A percentile compares a stretch with the other conserved stretches of the same genome.
Evolutionary conservation across 2,888 invertebrate species (phyloP).

Genomic region (Drosophila anceps): DNA sequence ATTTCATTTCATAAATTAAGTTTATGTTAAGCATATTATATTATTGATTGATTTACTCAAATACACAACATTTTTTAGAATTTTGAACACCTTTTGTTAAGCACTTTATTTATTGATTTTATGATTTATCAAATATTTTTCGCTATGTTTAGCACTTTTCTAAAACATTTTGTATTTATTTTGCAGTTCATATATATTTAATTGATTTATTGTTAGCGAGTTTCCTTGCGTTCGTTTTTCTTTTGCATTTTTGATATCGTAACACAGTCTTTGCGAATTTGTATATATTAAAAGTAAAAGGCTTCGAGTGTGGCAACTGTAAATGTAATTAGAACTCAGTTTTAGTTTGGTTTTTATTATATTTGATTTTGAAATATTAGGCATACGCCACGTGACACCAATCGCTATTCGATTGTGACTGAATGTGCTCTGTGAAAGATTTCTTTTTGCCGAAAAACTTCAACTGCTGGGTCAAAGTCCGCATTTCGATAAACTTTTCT

Average conservation of each 20-base stretch:
- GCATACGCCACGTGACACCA: slow-evolving; percentile 72
- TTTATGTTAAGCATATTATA: slow-evolving; percentile 27
- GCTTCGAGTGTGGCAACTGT: slow-evolving; percentile 55
- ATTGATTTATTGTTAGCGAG: slow-evolving; percentile 40
- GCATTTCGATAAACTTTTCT: slow-evolving; percentile 55
- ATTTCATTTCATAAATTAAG: slow-evolving; percentile 30
- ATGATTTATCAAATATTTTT: slow-evolving; percentile 23
- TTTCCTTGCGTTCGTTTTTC: slow-evolving; percentile 8
- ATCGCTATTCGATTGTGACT: slow-evolving; percentile 58
- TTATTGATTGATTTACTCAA: slow-evolving; percentile 2
- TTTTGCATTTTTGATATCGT: slow-evolving; percentile 53
- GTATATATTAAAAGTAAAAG: slow-evolving; percentile 57
- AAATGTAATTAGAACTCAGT: slow-evolving; percentile 3
- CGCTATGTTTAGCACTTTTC: slow-evolving; percentile 31
- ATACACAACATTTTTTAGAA: slow-evolving; percentile 56
- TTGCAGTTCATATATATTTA: slow-evolving; percentile 36
- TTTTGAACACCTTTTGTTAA: slow-evolving; percentile 72
- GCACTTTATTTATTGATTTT: slow-evolving; percentile 57
- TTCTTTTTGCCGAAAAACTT: slow-evolving; percentile 15
- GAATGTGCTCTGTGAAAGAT: slow-evolving; percentile 44
- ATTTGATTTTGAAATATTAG: slow-evolving; percentile 36
- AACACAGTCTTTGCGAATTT: slow-evolving; percentile 65
- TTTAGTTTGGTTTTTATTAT: not conserved
- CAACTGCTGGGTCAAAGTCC: slow-evolving; percentile 56
- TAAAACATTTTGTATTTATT: slow-evolving; percentile 17